A percentile compares a stretch with the other conserved stretches of the same genome.
Evolutionary conservation across 1,140 invertebrate species (phyloP).

Genomic region (Charaxes varanes): DNA sequence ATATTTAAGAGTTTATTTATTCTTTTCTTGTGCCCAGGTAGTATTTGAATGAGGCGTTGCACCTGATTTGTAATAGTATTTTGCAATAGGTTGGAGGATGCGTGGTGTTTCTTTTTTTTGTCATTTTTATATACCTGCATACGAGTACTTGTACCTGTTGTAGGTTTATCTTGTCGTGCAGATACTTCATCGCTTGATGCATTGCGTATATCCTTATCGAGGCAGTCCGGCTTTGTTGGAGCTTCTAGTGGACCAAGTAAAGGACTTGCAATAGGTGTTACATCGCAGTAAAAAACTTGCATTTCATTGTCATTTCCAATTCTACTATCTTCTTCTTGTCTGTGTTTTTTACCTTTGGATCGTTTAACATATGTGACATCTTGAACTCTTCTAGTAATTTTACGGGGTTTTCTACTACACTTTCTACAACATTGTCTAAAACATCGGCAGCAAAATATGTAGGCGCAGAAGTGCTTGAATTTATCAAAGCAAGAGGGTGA

Average conservation of each 20-base stretch:
- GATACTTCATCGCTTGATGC: background rate
- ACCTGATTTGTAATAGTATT: background rate
- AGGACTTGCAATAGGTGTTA: background rate
- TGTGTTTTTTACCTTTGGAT: background rate
- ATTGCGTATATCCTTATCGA: background rate
- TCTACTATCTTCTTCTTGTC: background rate
- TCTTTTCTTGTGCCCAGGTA: slow-evolving; percentile 1
- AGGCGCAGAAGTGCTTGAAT: slow-evolving; percentile 1
- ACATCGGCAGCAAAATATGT: slow-evolving; percentile 2
- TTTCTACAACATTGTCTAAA: slow-evolving; percentile 3
- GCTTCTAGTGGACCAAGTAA: background rate
- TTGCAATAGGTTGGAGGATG: background rate
- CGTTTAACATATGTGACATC: background rate
- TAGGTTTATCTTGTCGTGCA: background rate
- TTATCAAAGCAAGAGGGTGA: background rate
- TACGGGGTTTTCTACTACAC: background rate
- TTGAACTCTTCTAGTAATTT: slow-evolving; percentile 1
- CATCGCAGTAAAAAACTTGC: background rate
- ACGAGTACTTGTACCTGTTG: background rate
- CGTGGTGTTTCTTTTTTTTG: background rate
- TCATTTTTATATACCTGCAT: background rate
- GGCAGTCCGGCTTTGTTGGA: background rate
- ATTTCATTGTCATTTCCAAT: background rate
- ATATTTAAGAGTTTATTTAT: slow-evolving; percentile 1
- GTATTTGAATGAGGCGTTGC: background rate